These are phyloP conservation scores for Drosophila yakuba DNA, from an alignment of 1,140 invertebrate species.

Conservation along the genomic window DNA sequence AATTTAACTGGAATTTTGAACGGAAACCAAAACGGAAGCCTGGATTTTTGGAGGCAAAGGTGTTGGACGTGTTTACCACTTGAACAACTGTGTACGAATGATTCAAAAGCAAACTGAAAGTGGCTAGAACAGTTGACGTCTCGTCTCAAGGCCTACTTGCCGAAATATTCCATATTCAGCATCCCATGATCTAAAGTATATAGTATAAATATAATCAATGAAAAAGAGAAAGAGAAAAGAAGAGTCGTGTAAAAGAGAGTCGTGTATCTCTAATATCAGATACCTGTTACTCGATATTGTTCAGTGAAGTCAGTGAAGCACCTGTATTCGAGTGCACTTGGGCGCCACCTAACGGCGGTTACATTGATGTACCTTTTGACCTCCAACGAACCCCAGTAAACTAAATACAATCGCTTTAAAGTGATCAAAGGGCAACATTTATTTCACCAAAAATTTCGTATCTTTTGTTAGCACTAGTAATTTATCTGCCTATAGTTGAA, in stretches of 20 bases:
- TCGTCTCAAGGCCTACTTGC: constrained; percentile 2
- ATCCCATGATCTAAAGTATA: not conserved
- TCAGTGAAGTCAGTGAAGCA: too few relatives aligned
- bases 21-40: constrained; percentile 1
- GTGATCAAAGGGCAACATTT: not conserved
- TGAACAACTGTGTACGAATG: not conserved
- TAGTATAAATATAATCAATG: too few relatives aligned
- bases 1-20: constrained; percentile 21
- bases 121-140: not conserved
- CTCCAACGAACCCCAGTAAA: not conserved
- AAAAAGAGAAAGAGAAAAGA: too few relatives aligned
- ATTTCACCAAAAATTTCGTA: constrained; percentile 6
- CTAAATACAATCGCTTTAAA: not conserved
- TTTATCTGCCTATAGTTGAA: too few relatives aligned
- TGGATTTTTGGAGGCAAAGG: not conserved
- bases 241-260: too few relatives aligned
- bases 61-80: not conserved
- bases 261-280: too few relatives aligned
- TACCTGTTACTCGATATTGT: too few relatives aligned
- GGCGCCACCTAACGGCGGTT: too few relatives aligned
- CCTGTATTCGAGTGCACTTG: too few relatives aligned
- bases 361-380: too few relatives aligned
- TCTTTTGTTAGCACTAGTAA: not conserved
- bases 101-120: not conserved
- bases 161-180: not conserved